Evolutionary conservation across 1,140 invertebrate genomes (phyloP).

Genomic region (Meloidogyne exigua): DNA sequence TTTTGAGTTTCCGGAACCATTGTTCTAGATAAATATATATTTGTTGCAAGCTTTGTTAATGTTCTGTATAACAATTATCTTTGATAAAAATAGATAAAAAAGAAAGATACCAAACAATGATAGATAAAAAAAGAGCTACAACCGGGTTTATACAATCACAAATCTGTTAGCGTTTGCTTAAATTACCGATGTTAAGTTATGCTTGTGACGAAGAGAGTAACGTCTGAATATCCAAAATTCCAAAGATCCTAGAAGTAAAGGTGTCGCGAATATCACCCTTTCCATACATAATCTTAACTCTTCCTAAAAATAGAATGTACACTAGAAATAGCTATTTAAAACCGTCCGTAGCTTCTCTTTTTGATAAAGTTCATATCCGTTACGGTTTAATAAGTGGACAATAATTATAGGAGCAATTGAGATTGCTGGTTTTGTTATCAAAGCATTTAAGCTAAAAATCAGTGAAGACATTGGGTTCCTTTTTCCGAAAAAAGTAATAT

Average conservation of each 20-base stretch:
- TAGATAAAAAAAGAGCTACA: too few species aligned
- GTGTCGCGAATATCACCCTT: slow-evolving; percentile 35
- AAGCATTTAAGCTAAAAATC: slow-evolving; percentile 49
- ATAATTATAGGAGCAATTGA: slow-evolving; percentile 52
- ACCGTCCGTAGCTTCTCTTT: slow-evolving; percentile 23
- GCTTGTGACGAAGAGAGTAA: slow-evolving; percentile 45
- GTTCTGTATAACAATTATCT: not conserved
- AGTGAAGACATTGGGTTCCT: slow-evolving; percentile 44
- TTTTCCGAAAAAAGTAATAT: not conserved
- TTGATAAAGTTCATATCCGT: slow-evolving; percentile 29
- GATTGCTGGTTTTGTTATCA: slow-evolving; percentile 48
- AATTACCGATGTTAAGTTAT: slow-evolving; percentile 3
- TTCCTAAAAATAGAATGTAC: slow-evolving; percentile 1
- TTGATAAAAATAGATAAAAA: too few species aligned
- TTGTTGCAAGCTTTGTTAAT: not conserved
- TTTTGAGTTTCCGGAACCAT: slow-evolving; percentile 96
- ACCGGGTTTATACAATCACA: too few species aligned
- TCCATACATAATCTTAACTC: slow-evolving; percentile 37
- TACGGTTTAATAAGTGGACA: slow-evolving; percentile 48
- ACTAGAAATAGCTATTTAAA: not conserved
- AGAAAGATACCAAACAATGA: too few species aligned
- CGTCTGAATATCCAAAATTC: slow-evolving; percentile 38
- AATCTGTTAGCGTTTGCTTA: too few species aligned
- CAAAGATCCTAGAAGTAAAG: slow-evolving; percentile 29
- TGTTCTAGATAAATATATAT: slow-evolving; percentile 66